Conservation (phyloP, 2,888 invertebrate genomes). For the Drosophila niveifrons region DNA sequence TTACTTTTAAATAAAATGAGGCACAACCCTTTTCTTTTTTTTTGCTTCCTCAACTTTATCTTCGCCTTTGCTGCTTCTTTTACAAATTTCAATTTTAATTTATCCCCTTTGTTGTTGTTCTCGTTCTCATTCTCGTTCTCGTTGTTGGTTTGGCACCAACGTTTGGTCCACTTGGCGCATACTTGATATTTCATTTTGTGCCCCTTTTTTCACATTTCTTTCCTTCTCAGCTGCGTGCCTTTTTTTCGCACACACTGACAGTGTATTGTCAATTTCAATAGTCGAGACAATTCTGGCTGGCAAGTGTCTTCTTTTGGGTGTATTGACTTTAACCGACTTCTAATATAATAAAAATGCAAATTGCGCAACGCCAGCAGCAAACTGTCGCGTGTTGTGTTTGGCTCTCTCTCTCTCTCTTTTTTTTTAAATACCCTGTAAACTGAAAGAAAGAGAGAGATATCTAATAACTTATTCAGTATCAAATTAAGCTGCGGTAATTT, state of each 20-base stretch:
- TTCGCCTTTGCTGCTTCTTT: conserved; percentile 11
- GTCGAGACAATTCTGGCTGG: conserved; percentile 56
- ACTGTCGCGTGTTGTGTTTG: conserved; percentile 38
- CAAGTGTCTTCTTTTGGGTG: conserved; percentile 51
- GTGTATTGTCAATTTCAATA: conserved; percentile 58
- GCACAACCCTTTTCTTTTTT: conserved; percentile 40
- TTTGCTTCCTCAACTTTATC: neutral
- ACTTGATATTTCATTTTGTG: conserved; percentile 62
- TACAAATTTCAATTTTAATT: conserved; percentile 58
- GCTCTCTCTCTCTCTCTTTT: neutral
- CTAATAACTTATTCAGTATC: neutral
- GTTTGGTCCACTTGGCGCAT: conserved; percentile 59
- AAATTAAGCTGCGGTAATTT: neutral
- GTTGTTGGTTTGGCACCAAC: conserved; percentile 26
- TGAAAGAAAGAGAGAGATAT: no score
- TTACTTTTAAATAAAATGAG: conserved; percentile 47
- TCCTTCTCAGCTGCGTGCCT: conserved; percentile 26
- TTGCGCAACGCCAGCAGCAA: conserved; percentile 64
- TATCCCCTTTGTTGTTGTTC: conserved; percentile 33
- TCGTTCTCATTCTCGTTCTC: conserved; percentile 2
- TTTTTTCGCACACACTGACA: conserved; percentile 26
- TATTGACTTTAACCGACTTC: conserved; percentile 77
- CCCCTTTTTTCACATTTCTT: conserved; percentile 25
- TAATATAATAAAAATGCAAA: conserved; percentile 83
- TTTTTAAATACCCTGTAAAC: conserved; percentile 24